phyloP scores from a whole-genome alignment of 2,888 invertebrate genomes.

The Stenchaetothrips biformis region DNA sequence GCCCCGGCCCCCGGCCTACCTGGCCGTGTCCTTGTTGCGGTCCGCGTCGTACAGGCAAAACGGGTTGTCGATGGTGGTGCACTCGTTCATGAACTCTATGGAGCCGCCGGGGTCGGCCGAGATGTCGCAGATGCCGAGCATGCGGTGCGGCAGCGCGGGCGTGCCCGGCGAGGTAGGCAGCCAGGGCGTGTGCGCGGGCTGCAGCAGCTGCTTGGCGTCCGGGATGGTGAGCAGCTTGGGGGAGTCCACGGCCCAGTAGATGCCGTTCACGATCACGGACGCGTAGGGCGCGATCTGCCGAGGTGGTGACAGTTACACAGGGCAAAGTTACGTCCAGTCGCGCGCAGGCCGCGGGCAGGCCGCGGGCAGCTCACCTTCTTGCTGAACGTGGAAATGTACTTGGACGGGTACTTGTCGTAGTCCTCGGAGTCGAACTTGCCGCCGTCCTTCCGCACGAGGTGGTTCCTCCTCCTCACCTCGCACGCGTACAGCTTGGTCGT shows the following conservation, averaged over 20 bases:
- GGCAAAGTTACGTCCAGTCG: background rate
- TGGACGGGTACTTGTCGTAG: constrained; percentile 88
- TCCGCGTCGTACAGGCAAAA: constrained; percentile 99
- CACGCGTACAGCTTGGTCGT: constrained; percentile 94
- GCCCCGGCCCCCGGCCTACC: constrained; percentile 47
- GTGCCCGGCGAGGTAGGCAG: constrained; percentile 81
- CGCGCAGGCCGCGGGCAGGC: background rate
- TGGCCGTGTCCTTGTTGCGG: constrained; percentile 92
- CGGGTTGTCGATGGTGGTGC: constrained; percentile 98
- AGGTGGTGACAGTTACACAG: no score
- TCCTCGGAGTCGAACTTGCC: constrained; percentile 87
- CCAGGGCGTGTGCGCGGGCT: constrained; percentile 90
- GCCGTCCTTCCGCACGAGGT: constrained; percentile 85
- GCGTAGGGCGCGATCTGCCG: constrained; percentile 90
- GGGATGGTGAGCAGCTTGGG: constrained; percentile 95
- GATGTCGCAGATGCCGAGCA: constrained; percentile 96
- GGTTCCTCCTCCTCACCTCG: constrained; percentile 89
- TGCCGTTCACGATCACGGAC: constrained; percentile 94
- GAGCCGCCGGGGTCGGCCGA: constrained; percentile 98
- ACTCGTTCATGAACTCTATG: constrained; percentile 99
- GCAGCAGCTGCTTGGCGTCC: constrained; percentile 89
- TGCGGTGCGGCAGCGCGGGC: constrained; percentile 80
- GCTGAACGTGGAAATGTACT: constrained; percentile 92
- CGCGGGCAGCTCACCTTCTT: constrained; percentile 59
- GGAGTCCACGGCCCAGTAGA: constrained; percentile 97